Percentiles rank a stretch among this genome's conserved stretches.
These are phyloP conservation scores for Argya squamiceps DNA, from an alignment of 2,797 vertebrate genomes.

Conservation along the genomic window DNA sequence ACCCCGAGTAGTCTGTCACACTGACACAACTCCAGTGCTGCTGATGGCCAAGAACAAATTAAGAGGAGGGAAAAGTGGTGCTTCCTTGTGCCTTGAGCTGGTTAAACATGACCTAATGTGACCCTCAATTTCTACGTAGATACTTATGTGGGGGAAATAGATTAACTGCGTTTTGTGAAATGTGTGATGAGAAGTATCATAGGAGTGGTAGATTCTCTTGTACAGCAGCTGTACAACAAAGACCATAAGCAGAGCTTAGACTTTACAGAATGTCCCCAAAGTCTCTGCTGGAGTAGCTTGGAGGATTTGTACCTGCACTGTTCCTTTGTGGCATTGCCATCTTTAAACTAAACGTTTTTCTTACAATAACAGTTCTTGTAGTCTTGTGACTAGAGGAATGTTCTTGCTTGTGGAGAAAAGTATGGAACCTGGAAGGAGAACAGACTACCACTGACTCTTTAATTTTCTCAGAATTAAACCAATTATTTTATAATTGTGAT, in stretches of 20 bases:
- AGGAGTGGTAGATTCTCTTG: background rate
- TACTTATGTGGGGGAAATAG: background rate
- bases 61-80: background rate
- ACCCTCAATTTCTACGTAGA: background rate
- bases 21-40: background rate
- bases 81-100: background rate
- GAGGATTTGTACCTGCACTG: background rate
- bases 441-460: background rate
- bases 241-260: background rate
- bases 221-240: background rate
- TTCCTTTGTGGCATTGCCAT: background rate
- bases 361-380: background rate
- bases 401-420: background rate
- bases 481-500: background rate
- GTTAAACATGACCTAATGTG: background rate
- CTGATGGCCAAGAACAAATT: background rate
- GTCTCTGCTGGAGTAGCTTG: background rate
- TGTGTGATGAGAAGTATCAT: accelerated
- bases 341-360: background rate
- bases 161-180: background rate
- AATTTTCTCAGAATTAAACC: background rate
- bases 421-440: background rate
- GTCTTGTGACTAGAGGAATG: background rate
- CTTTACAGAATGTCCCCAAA: background rate
- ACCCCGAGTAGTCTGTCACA: accelerated